A percentile compares a stretch with the other conserved stretches of the same genome.
Conservation (phyloP, 2,113 vertebrate genomes). For the Chionomys nivalis region DNA sequence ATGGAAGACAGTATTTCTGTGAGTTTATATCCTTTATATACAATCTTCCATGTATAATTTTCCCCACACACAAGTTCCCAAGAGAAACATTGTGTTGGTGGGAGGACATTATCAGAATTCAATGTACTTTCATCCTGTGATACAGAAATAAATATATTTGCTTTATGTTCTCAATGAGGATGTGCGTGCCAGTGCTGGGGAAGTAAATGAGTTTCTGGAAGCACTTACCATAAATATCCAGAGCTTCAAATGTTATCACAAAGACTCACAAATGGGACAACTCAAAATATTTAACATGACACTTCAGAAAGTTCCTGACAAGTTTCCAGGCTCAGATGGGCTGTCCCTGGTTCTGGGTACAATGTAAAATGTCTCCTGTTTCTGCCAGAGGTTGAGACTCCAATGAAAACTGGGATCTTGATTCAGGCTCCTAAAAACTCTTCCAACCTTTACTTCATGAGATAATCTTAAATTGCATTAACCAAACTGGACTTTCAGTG, state of each 20-base stretch:
- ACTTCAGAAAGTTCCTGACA: background rate
- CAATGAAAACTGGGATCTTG: background rate
- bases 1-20: slow-evolving; percentile 36
- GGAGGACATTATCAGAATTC: background rate
- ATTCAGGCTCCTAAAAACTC: no score
- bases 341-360: background rate
- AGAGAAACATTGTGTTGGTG: background rate
- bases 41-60: background rate
- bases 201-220: background rate
- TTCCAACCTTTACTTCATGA: background rate
- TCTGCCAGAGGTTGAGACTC: background rate
- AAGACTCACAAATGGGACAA: background rate
- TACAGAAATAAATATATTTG: background rate
- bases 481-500: background rate
- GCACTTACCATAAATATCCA: slow-evolving; percentile 9
- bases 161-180: background rate
- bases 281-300: background rate
- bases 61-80: background rate
- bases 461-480: slow-evolving; percentile 15
- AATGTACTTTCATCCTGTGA: background rate
- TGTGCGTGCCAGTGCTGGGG: background rate
- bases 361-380: background rate
- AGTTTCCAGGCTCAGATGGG: background rate
- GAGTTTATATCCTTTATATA: slow-evolving; percentile 21
- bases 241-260: background rate